A percentile compares a stretch with the other conserved stretches of the same genome.
Conservation (phyloP, 2,797 vertebrate species). For the Muraenolepis orangiensis region DNA sequence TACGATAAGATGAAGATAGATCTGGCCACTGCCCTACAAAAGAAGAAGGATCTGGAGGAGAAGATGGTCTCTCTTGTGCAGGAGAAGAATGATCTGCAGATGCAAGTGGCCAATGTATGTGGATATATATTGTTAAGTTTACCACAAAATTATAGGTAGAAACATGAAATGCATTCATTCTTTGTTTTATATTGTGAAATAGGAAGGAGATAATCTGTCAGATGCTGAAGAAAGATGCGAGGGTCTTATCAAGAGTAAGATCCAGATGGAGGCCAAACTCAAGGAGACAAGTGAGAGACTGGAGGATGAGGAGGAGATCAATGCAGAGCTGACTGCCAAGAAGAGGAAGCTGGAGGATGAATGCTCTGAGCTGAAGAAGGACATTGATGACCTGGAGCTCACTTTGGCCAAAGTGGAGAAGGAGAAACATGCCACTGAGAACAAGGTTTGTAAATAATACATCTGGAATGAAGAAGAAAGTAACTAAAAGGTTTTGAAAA, state of each 20-base stretch:
- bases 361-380: background rate
- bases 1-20: constrained; percentile 65
- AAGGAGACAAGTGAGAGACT: background rate
- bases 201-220: background rate
- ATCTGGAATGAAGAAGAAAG: background rate
- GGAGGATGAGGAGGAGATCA: constrained; percentile 1
- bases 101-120: constrained; percentile 79
- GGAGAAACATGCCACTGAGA: constrained; percentile 1
- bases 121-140: background rate
- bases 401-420: constrained; percentile 3
- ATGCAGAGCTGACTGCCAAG: background rate
- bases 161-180: background rate
- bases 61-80: constrained; percentile 78
- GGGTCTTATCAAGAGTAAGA: background rate
- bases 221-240: constrained; percentile 1
- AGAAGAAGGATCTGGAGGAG: constrained; percentile 80
- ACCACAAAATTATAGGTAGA: background rate
- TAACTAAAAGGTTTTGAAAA: background rate
- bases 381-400: constrained; percentile 1
- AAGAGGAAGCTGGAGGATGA: background rate
- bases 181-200: background rate
- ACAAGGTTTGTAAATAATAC: constrained; percentile 2
- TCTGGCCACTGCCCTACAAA: constrained; percentile 73
- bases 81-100: constrained; percentile 81
- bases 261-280: background rate